These are phyloP conservation scores for Megalops cyprinoides DNA, from an alignment of 2,797 vertebrate species.

Conservation along the genomic window DNA sequence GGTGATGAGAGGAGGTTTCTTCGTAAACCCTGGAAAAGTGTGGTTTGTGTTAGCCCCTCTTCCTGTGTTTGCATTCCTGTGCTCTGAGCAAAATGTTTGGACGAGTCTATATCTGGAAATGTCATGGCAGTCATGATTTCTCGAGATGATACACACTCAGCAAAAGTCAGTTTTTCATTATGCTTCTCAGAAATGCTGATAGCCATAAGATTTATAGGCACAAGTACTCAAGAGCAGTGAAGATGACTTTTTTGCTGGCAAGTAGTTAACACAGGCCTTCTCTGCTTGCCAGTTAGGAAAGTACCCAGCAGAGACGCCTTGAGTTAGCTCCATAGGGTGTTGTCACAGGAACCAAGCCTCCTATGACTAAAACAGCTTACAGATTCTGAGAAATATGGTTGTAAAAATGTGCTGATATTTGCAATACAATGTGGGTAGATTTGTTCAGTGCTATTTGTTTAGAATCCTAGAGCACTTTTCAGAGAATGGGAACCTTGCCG, in stretches of 20 bases:
- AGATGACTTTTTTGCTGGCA: not conserved
- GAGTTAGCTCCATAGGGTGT: too few species aligned
- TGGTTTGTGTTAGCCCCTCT: constrained; percentile 28
- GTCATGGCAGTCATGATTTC: constrained; percentile 33
- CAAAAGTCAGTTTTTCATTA: not conserved
- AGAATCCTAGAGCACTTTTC: not conserved
- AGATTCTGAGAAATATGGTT: not conserved
- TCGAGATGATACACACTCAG: constrained; percentile 17
- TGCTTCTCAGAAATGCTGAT: not conserved
- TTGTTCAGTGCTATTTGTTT: not conserved
- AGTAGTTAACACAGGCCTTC: not conserved
- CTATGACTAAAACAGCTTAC: not conserved
- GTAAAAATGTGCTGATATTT: not conserved
- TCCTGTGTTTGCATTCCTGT: constrained; percentile 6
- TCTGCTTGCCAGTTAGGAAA: not conserved
- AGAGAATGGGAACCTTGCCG: not conserved
- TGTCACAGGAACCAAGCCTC: not conserved
- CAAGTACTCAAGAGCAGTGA: not conserved
- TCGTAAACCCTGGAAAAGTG: not conserved
- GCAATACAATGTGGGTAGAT: not conserved
- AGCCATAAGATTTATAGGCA: not conserved
- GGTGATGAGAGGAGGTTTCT: not conserved
- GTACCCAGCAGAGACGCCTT: not conserved
- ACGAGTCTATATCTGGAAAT: constrained; percentile 18
- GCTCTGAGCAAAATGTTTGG: not conserved